Base-by-base conservation (phyloP, 2,888 invertebrate genomes). In the Himalopsyche tibetana region DNA sequence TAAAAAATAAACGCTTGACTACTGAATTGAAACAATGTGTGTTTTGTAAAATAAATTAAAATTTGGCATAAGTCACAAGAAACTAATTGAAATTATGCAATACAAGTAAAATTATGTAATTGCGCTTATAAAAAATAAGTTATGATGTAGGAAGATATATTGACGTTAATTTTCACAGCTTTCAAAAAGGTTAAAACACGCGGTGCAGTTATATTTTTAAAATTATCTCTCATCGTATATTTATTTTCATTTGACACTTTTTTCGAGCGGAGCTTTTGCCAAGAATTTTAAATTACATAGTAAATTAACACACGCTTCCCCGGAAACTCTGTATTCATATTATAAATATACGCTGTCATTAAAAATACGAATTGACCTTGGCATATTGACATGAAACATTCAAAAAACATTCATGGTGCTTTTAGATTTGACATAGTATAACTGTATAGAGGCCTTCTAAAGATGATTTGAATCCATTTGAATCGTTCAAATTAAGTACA, bases 371-470 rank as follows among this genome's bases (percentile, higher is more conserved):
- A 28, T 63, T 19, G 28, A 28, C 63, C 63, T 63, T 63, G 63
- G 19, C 63, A 63, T 63, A 63, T 63, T 63, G 63, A 63, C 63
- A 63, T 28, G 19, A 63, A 63, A 63, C 63, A 45, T 45, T 45
- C 45, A 45, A 45, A 45, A 56, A 56, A 56, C 56, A 63, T 63
- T 63, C 28, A 63, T 63, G 51, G 51, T 15, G 51, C 15, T 51
- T 51, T 51, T 51, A 51, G 51, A 51, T 51, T 51, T 51, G 51
- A 15, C 51, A 2, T 51, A 15, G 12, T 51, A 51, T 51, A 5
- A 51, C 15, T 51, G 12, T 15, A 51, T 51, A 51, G 51, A 15
- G 51, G 15, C 51, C 51, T 51, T 51, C 51, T 8, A 15, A 15
- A 12, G 51, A 51, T 51, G 51, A 15, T 51, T 51, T 51, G 12